Base-by-base conservation (phyloP, 2,113 vertebrate genomes). In the Dicentrarchus labrax region DNA sequence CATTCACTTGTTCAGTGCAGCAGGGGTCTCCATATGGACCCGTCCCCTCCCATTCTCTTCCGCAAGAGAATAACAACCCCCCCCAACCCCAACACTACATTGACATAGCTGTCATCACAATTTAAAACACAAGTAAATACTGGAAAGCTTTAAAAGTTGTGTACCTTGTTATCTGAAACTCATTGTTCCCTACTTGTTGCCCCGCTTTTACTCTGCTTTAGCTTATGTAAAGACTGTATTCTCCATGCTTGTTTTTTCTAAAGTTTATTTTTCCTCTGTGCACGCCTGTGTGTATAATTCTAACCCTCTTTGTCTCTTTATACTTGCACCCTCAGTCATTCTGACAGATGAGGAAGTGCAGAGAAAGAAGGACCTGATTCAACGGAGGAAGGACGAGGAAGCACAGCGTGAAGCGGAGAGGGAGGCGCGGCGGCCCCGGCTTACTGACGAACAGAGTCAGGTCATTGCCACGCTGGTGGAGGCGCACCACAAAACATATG, bases 261-360 rank as follows among this genome's bases (percentile, higher is more conserved):
- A 51, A 43, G 43, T n/a, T 70, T 56, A 30, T 73, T 65, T 82
- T 48, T 53, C 4, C 16, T n/a, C 4, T 39, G 3, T 67, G 56
- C 41, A 4, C 53, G 22, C 8, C 6, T 56, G 50, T 50, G 13
- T 57, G 0, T 80, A 4, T 13, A 48, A 59, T 71, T 54, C 36
- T 38, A 61, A 60, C 69, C 39, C 70, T 88, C 51, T 84, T 73
- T 76, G 53, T 80, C 62, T 82, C 38, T 30, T 30, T 67, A 21
- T 38, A n/a, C 21, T 54, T 16, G 41, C 48, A 57, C 62, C 56
- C 10, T 53, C 93, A 99, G 98, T 99, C 94, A 99, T 99, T 88
- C 92, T 99, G 92, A 99, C 98, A 0, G 98, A 99, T 0, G 98
- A 99, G 93, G 98, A 99, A 89, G 98, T 99, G 61, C 98, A 99